Evolutionary conservation across 2,888 invertebrate genomes (phyloP).

Genomic region (Chaetogeoica ovagalla): DNA sequence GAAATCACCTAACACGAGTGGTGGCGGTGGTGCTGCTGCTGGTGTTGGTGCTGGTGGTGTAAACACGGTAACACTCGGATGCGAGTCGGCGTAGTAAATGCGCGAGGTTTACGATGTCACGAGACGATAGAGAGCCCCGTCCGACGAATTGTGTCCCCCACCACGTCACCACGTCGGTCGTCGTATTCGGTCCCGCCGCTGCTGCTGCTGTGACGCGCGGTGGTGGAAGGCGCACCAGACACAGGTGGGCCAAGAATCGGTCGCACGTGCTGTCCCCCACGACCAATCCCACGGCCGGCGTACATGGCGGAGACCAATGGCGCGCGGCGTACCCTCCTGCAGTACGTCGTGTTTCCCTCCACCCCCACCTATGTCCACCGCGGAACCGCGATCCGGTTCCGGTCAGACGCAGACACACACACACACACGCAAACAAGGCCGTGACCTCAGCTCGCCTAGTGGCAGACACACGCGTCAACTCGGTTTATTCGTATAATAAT

Average conservation of each 20-base stretch:
- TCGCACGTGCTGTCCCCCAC: slow-evolving; percentile 31
- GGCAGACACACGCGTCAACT: no score
- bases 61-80: slow-evolving; percentile 4
- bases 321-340: not conserved
- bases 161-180: not conserved
- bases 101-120: not conserved
- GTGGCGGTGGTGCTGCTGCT: not conserved
- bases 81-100: slow-evolving; percentile 42
- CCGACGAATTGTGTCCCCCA: not conserved
- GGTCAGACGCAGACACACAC: no score
- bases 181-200: not conserved
- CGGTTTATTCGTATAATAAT: no score
- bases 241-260: slow-evolving; percentile 35
- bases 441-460: no score
- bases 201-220: not conserved
- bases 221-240: not conserved
- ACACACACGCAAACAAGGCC: no score
- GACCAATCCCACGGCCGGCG: slow-evolving; percentile 25
- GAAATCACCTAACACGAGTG: slow-evolving; percentile 45
- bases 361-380: no score
- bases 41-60: not conserved
- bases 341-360: no score
- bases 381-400: no score
- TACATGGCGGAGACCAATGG: slow-evolving; percentile 42
- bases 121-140: not conserved